Percentiles rank a stretch among this genome's conserved stretches.
These are phyloP conservation scores for Hedychridium roseum DNA, from an alignment of 2,888 invertebrate species.

Conservation along the genomic window DNA sequence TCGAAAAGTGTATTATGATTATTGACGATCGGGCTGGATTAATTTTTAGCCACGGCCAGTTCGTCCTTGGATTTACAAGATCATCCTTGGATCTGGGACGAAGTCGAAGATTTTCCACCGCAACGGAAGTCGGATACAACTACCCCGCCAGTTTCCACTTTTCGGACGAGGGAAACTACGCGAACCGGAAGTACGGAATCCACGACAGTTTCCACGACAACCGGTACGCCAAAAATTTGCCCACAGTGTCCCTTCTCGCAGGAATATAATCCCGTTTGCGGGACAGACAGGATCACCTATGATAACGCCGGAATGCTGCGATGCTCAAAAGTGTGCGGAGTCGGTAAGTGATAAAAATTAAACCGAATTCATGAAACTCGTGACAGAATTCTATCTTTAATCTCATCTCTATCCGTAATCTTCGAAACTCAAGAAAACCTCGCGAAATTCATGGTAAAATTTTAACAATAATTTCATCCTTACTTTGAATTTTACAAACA, in stretches of 20 bases:
- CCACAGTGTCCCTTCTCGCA: slow-evolving; percentile 23
- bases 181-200: too few relatives aligned
- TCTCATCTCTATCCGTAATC: too few relatives aligned
- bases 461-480: not conserved
- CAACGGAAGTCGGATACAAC: too few relatives aligned
- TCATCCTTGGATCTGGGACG: not conserved
- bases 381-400: too few relatives aligned
- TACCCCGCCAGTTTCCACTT: too few relatives aligned
- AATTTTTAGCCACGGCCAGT: too few relatives aligned
- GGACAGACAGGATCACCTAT: slow-evolving; percentile 35
- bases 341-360: too few relatives aligned
- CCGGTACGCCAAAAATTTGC: not conserved
- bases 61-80: too few relatives aligned
- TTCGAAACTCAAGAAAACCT: too few relatives aligned
- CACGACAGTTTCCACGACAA: not conserved
- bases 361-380: not conserved
- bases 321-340: slow-evolving; percentile 39
- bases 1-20: too few relatives aligned
- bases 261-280: slow-evolving; percentile 49
- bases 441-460: not conserved
- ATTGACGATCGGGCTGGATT: too few relatives aligned
- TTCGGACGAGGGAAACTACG: too few relatives aligned
- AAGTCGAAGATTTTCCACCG: not conserved
- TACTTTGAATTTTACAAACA: not conserved
- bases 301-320: slow-evolving; percentile 36